Evolutionary conservation across 2,797 vertebrate genomes (phyloP).

Genomic region (Argyrosomus regius): DNA sequence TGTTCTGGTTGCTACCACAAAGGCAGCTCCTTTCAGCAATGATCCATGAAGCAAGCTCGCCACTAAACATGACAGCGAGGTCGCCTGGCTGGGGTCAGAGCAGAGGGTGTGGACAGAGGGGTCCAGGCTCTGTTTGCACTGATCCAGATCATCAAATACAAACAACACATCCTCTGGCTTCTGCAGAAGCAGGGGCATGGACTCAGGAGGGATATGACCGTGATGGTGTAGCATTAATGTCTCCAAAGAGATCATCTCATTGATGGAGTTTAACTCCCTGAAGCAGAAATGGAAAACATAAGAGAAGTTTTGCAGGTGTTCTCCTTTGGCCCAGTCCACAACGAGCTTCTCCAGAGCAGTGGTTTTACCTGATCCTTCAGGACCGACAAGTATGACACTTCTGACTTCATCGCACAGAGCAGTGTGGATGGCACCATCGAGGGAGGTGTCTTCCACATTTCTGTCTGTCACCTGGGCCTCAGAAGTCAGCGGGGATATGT

Average conservation of each 20-base stretch:
- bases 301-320: constrained; percentile 73
- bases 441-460: not conserved
- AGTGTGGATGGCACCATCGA: constrained; percentile 64
- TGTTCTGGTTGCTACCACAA: constrained; percentile 76
- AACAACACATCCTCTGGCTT: constrained; percentile 78
- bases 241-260: constrained; percentile 68
- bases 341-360: constrained; percentile 80
- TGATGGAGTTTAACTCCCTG: constrained; percentile 55
- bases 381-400: constrained; percentile 74
- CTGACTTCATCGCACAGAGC: constrained; percentile 44
- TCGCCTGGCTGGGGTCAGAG: constrained; percentile 52
- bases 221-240: constrained; percentile 63
- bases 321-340: constrained; percentile 78
- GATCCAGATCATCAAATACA: constrained; percentile 84
- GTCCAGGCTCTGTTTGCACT: constrained; percentile 63
- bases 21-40: constrained; percentile 79
- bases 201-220: constrained; percentile 45
- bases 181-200: constrained; percentile 48
- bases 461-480: not conserved
- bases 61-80: constrained; percentile 65
- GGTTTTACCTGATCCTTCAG: constrained; percentile 85
- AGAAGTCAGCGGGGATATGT: constrained; percentile 55
- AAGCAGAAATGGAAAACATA: constrained; percentile 78
- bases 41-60: constrained; percentile 79
- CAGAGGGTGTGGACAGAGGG: constrained; percentile 48